A percentile compares a stretch with the other conserved stretches of the same genome.
Conservation (phyloP, 1,140 invertebrate species). For the Aphelinus atriplicis region DNA sequence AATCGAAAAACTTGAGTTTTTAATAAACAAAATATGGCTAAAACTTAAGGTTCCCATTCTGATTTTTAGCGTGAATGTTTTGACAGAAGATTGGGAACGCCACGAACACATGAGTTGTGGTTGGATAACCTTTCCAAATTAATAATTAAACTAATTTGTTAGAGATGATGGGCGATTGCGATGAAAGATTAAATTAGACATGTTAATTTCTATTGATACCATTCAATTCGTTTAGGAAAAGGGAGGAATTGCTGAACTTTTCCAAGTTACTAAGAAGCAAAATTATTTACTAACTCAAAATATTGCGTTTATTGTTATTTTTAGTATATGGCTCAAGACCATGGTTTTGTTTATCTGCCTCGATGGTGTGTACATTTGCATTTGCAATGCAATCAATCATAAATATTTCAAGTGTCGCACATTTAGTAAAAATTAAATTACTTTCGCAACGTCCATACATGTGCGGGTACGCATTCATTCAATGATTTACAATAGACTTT, state of each 20-base stretch:
- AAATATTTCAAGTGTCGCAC: slow-evolving; percentile 25
- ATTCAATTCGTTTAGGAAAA: too few species aligned
- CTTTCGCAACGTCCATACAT: slow-evolving; percentile 7
- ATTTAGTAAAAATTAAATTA: slow-evolving; percentile 31
- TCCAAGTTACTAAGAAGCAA: too few species aligned
- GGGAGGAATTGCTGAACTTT: too few species aligned
- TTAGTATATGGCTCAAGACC: slow-evolving; percentile 9
- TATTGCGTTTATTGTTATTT: slow-evolving; percentile 37
- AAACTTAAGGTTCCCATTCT: too few species aligned
- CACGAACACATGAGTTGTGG: too few species aligned
- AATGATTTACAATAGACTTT: slow-evolving; percentile 39
- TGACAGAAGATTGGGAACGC: too few species aligned
- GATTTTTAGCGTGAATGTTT: too few species aligned
- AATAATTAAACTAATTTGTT: too few species aligned
- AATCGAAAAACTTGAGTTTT: slow-evolving; percentile 19
- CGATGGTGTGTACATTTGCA: slow-evolving; percentile 1
- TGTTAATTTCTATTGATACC: too few species aligned
- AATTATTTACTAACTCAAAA: slow-evolving; percentile 35
- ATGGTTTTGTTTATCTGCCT: background rate
- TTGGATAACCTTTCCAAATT: too few species aligned
- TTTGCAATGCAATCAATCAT: slow-evolving; percentile 23
- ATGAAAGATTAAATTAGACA: too few species aligned
- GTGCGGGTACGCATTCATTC: slow-evolving; percentile 2
- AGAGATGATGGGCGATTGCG: too few species aligned
- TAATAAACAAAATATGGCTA: slow-evolving; percentile 26